Conservation (phyloP, 1,140 invertebrate genomes). For the Hypsibius dujardini region DNA sequence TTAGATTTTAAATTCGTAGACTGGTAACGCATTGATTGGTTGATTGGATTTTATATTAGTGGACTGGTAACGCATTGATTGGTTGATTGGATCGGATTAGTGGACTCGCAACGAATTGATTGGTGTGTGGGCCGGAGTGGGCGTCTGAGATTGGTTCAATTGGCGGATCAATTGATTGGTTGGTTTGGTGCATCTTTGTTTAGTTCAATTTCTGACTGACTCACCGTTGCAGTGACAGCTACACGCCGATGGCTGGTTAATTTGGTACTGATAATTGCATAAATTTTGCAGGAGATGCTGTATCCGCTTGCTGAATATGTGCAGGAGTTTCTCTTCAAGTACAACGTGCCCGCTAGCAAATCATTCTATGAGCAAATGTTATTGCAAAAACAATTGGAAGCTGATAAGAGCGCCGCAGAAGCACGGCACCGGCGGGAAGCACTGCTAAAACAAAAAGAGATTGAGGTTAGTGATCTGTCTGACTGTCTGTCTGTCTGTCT, state of each 20-base stretch:
- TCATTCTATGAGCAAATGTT: conserved; percentile 72
- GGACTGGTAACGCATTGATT: no score
- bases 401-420: conserved; percentile 31
- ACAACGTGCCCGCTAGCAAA: conserved; percentile 51
- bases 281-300: conserved; percentile 44
- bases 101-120: no score
- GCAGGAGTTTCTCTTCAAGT: conserved; percentile 45
- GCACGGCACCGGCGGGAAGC: conserved; percentile 40
- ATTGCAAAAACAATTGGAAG: conserved; percentile 41
- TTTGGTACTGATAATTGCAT: no score
- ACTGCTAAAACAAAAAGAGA: conserved; percentile 42
- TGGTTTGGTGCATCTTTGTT: no score
- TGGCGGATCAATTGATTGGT: no score
- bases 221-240: background rate
- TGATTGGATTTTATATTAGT: no score
- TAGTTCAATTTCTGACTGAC: no score
- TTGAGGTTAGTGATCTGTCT: conserved; percentile 36
- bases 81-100: no score
- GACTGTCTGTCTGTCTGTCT: conserved; percentile 21
- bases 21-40: no score
- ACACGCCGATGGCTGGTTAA: background rate
- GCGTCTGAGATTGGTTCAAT: no score
- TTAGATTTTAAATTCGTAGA: no score
- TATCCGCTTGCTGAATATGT: conserved; percentile 51
- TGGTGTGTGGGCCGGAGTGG: no score